Percentiles rank a stretch among this genome's conserved stretches.
phyloP scores from a whole-genome alignment of 2,797 vertebrate genomes.

The Phataginus tricuspis region DNA sequence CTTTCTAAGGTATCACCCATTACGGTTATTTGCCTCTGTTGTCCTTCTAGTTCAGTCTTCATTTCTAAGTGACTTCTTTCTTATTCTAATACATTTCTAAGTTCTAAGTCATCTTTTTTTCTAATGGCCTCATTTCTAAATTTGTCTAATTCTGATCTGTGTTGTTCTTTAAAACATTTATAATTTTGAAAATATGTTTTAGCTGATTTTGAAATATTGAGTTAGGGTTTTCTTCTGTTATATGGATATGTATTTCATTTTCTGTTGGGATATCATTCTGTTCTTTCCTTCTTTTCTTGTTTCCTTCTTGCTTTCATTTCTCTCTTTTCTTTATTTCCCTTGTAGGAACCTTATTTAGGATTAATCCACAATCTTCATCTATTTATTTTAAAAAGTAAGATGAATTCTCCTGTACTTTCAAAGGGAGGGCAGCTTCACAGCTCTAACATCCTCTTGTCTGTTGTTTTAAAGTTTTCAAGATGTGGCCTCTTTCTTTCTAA shows the following conservation, averaged over 20 bases:
- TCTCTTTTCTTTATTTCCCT: too few relatives aligned
- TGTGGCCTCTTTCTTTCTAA: neutral
- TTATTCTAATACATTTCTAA: neutral
- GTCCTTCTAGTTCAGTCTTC: neutral
- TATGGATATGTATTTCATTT: neutral
- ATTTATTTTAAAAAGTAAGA: neutral
- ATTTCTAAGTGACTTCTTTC: neutral
- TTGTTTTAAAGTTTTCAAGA: neutral
- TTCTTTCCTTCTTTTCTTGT: too few relatives aligned
- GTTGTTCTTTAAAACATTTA: neutral
- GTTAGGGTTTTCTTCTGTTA: neutral
- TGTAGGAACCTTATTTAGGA: neutral
- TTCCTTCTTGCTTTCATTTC: too few relatives aligned
- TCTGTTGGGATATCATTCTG: neutral
- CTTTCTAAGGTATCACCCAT: neutral
- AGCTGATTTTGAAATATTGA: neutral
- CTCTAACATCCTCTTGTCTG: neutral
- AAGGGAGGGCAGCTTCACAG: neutral
- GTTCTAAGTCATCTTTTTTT: neutral
- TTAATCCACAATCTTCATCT: neutral
- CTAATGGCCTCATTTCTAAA: neutral
- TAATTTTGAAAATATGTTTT: neutral
- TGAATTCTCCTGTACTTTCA: neutral
- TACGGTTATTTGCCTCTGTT: neutral
- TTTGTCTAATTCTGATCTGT: neutral